These are phyloP conservation scores for Noctua fimbriata DNA, from an alignment of 2,888 invertebrate genomes.

Conservation along the genomic window DNA sequence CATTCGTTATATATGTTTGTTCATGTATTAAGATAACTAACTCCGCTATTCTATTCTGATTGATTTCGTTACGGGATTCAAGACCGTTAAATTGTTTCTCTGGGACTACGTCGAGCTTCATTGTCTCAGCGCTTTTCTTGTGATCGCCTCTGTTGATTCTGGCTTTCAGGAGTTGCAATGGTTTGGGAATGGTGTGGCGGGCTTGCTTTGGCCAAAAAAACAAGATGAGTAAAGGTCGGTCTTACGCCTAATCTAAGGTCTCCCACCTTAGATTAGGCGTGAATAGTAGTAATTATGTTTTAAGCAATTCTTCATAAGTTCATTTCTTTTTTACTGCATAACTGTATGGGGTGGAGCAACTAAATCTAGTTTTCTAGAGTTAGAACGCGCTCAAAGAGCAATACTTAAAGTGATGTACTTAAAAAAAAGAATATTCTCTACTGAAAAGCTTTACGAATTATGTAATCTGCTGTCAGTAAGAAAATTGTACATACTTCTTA, in stretches of 20 bases:
- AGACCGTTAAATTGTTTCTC: not conserved
- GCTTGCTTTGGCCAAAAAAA: not conserved
- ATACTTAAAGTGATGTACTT: too few species aligned
- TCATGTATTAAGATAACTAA: not conserved
- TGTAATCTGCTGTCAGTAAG: too few species aligned
- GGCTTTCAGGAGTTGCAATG: not conserved
- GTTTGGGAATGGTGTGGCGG: not conserved
- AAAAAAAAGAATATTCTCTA: too few species aligned
- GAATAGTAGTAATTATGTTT: not conserved
- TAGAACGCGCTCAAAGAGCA: too few species aligned
- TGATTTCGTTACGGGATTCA: not conserved
- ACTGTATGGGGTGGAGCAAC: too few species aligned
- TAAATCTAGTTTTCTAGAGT: too few species aligned
- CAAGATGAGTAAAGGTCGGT: not conserved
- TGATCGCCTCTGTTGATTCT: not conserved
- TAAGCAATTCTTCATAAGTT: not conserved
- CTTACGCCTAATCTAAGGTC: too few species aligned
- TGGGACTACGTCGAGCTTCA: not conserved
- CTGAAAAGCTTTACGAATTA: too few species aligned
- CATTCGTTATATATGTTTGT: not conserved
- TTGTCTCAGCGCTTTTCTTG: too few species aligned
- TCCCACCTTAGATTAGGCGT: not conserved
- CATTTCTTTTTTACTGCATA: not conserved
- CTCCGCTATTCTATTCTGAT: not conserved
- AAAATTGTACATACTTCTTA: too few species aligned